phyloP scores from a whole-genome alignment of 1,140 invertebrate genomes.

The Danaus plexippus region DNA sequence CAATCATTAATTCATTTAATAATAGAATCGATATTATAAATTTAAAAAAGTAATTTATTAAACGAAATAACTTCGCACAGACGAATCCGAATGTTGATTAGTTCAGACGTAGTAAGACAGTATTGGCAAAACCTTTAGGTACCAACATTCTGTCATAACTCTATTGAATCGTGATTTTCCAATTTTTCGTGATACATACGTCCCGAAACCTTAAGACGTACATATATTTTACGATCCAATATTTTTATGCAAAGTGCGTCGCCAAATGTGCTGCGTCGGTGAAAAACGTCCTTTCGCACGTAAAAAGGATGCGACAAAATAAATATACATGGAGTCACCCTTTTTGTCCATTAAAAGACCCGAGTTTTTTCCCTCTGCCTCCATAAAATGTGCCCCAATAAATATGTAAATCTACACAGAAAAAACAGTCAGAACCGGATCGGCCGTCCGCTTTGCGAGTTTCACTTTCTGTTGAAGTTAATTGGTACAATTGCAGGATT shows the following conservation, averaged over 20 bases:
- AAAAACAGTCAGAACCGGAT: slow-evolving; percentile 41
- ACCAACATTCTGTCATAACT: too few species aligned
- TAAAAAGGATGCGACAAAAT: slow-evolving; percentile 71
- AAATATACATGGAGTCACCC: slow-evolving; percentile 69
- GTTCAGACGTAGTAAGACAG: too few species aligned
- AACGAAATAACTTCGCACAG: too few species aligned
- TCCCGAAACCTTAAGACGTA: slow-evolving; percentile 46
- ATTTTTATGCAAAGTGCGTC: slow-evolving; percentile 70
- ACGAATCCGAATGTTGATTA: too few species aligned
- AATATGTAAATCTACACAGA: slow-evolving; percentile 69
- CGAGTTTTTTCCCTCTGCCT: slow-evolving; percentile 60
- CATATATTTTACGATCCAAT: slow-evolving; percentile 61
- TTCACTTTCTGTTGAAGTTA: slow-evolving; percentile 63
- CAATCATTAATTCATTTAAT: too few species aligned
- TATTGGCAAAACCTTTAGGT: too few species aligned
- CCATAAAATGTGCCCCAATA: slow-evolving; percentile 71
- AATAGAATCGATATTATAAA: too few species aligned
- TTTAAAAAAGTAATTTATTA: too few species aligned
- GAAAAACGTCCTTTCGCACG: slow-evolving; percentile 67
- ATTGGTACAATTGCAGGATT: slow-evolving; percentile 61
- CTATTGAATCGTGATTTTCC: too few species aligned
- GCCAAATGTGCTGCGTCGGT: slow-evolving; percentile 63
- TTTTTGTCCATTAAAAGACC: slow-evolving; percentile 70
- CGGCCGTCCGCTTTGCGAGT: slow-evolving; percentile 45
- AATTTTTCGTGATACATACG: slow-evolving; percentile 43